Evolutionary conservation across 2,113 vertebrate species (phyloP).

Genomic region (Istiophorus platypterus): DNA sequence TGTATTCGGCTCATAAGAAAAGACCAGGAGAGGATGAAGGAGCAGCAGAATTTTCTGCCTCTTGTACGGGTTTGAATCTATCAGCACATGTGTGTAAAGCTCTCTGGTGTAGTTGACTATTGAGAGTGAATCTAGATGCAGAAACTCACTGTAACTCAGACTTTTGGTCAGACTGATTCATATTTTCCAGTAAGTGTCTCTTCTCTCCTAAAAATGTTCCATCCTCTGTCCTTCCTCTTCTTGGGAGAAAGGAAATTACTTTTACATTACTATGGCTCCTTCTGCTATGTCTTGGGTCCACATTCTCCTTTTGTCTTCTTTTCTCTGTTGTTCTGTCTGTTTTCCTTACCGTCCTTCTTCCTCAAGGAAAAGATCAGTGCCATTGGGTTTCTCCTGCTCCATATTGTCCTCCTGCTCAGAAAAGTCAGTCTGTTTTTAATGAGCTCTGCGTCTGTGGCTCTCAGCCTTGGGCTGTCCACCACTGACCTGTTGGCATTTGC

Average conservation of each 20-base stretch:
- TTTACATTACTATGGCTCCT: constrained; percentile 26
- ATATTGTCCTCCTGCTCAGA: constrained; percentile 60
- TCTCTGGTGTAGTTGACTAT: constrained; percentile 9
- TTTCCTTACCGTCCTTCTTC: constrained; percentile 43
- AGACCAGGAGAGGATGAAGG: neutral
- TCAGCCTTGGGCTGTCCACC: constrained; percentile 72
- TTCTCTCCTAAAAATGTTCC: constrained; percentile 10
- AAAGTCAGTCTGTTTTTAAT: constrained; percentile 78
- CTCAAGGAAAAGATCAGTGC: constrained; percentile 52
- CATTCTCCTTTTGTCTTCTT: constrained; percentile 57
- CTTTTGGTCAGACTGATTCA: constrained; percentile 39
- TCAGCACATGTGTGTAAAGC: neutral
- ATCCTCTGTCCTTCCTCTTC: constrained; percentile 7
- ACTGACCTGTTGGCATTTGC: constrained; percentile 81
- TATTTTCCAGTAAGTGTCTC: constrained; percentile 17
- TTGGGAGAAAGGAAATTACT: constrained; percentile 45
- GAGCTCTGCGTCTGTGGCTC: constrained; percentile 78
- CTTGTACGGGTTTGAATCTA: constrained; percentile 13
- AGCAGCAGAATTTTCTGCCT: constrained; percentile 5
- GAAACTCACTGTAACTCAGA: constrained; percentile 18
- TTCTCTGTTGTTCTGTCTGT: constrained; percentile 52
- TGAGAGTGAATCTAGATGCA: constrained; percentile 9
- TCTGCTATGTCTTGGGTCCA: constrained; percentile 35
- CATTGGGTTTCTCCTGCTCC: constrained; percentile 59
- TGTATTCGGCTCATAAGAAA: neutral